Evolutionary conservation across 2,797 vertebrate genomes (phyloP), one percentile per base, ranked within the genome.

Genomic region (Amazonetta brasiliensis): DNA sequence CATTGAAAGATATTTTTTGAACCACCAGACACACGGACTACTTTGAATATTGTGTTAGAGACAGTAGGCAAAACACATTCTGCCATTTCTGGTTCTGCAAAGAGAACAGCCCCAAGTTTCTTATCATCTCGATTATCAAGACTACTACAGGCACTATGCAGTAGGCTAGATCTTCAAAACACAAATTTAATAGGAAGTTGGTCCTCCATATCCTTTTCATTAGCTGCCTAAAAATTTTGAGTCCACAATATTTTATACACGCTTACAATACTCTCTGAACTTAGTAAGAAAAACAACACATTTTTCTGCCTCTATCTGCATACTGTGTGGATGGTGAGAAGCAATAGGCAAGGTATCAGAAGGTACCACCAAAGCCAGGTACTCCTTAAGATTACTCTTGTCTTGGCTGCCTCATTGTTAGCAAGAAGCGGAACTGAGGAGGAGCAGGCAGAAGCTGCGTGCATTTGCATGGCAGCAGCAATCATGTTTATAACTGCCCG

Each of bases 281-380:
- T 75, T 30, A 41, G 16, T 41, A 3, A 41, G 41, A 41, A 41
- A 41, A 41, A 41, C 41, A 41, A 41, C 19, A 3, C 17, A 31
- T 26, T 46, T 48, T 43, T 58, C 19, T 82, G 64, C 60, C 37
- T 84, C 46, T 56, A 30, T 62, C 33, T 43, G 56, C 50, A 48
- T 59, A 20, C 39, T 39, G 7, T 2, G 5, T 5, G 28, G 20
- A 44, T 0, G 2, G 88, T 2, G 22, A 37, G 0, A 1, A 12
- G 43, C 55, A 73, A 6, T 11, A 11, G 73, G 37, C 30, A 86
- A 82, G 28, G 54, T 87, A 52, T 50, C 41, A 69, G 12, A 4
- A n/a, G n/a, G 28, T 52, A 55, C 68, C 59, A 31, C 30, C 23
- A 19, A 37, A 33, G 80, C 26, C 21, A 60, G 74, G 26, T 5